Evolutionary conservation across 1,140 invertebrate species (phyloP).

Genomic region (Oreohelix idahoensis): DNA sequence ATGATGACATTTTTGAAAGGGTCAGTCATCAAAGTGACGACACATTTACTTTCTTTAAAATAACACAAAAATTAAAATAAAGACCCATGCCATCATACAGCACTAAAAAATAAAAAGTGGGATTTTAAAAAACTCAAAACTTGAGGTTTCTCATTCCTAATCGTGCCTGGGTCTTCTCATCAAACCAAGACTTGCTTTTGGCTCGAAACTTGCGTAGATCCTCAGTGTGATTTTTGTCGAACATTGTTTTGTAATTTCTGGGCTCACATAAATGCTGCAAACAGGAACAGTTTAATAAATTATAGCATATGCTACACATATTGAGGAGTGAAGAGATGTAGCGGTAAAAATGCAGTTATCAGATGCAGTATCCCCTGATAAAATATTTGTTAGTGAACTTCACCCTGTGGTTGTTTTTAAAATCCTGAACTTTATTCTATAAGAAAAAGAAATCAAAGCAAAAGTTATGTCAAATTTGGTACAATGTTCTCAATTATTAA

Average conservation of each 20-base stretch:
- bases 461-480: too few species aligned
- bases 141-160: slow-evolving; percentile 62
- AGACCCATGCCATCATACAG: not conserved
- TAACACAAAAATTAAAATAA: not conserved
- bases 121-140: slow-evolving; percentile 54
- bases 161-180: slow-evolving; percentile 52
- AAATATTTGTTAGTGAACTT: too few species aligned
- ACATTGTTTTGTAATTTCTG: slow-evolving; percentile 84
- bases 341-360: too few species aligned
- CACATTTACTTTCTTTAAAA: not conserved
- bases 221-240: slow-evolving; percentile 81
- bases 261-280: slow-evolving; percentile 82
- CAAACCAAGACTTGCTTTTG: slow-evolving; percentile 82
- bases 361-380: too few species aligned
- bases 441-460: too few species aligned
- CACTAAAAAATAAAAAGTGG: too few species aligned
- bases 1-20: not conserved
- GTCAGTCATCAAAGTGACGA: not conserved
- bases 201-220: slow-evolving; percentile 83
- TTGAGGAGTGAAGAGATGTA: too few species aligned
- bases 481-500: too few species aligned
- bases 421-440: too few species aligned
- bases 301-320: too few species aligned
- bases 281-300: too few species aligned
- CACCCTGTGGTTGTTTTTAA: too few species aligned